Percentiles rank a stretch among this genome's conserved stretches.
Evolutionary conservation across 2,888 invertebrate species (phyloP).

Genomic region (Carabus problematicus): DNA sequence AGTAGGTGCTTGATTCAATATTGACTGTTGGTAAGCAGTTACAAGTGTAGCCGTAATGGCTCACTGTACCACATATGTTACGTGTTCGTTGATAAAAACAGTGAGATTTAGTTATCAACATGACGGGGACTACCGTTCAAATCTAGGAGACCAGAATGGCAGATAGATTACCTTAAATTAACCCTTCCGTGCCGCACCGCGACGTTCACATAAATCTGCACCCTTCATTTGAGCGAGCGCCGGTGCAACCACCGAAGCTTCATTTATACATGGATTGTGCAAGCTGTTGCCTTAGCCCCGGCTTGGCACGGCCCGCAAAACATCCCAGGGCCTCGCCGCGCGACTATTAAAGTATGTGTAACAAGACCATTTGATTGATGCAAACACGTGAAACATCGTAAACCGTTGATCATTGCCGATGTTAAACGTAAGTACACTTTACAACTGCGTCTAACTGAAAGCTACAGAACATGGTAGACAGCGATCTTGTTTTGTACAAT

Average conservation of each 20-base stretch:
- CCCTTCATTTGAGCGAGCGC: constrained; percentile 54
- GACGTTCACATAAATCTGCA: constrained; percentile 55
- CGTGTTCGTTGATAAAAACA: not conserved
- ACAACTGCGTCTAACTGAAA: no score
- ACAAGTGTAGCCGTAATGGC: no score
- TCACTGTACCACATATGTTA: no score
- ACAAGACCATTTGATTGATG: constrained; percentile 41
- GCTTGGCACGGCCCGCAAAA: constrained; percentile 5
- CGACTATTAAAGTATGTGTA: constrained; percentile 41
- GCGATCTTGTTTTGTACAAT: no score
- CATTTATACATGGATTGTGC: constrained; percentile 41
- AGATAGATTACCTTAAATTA: constrained; percentile 59
- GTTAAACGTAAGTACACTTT: not conserved
- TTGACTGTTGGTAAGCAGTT: no score
- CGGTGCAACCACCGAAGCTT: constrained; percentile 36
- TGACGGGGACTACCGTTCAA: constrained; percentile 15
- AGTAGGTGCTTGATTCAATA: no score
- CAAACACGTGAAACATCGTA: constrained; percentile 24
- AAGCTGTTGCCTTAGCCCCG: constrained; percentile 37
- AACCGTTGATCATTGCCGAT: not conserved
- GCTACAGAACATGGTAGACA: no score
- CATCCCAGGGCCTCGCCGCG: constrained; percentile 18
- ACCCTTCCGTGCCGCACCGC: constrained; percentile 52
- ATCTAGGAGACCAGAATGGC: constrained; percentile 48
- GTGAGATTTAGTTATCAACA: constrained; percentile 14